Base-by-base conservation (phyloP, 2,113 vertebrate genomes). In the Sprattus sprattus region DNA sequence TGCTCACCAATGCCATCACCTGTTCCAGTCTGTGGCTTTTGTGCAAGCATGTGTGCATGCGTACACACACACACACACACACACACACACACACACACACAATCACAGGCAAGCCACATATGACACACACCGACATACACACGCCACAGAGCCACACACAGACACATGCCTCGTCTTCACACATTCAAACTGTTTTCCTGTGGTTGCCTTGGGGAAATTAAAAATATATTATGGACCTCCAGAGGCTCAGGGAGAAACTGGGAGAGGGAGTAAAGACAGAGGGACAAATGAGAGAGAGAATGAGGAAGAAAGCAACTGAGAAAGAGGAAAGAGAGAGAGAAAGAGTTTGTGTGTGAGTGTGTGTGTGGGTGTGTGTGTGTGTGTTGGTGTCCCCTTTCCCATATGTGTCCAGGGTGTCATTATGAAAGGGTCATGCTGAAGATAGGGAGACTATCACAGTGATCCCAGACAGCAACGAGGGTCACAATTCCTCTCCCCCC, bases 151-250 rank as follows among this genome's bases (percentile, higher is more conserved):
- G 52, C 7, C 57, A 83, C 32, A 85, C 50, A 67, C 80, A 45
- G 20, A 81, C 60, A 83, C 86, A 87, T 82, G 85, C 87, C 87
- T 91, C 91, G 90, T 81, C 84, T 89, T 91, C 91, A 90, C 83
- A 90, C 88, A 93, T 91, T 87, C 88, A 91, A 93, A 92, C 93
- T 95, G 94, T 95, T 95, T 95, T 95, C 94, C 94, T 94, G 94
- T 91, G 89, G 88, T 87, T 90, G 92, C 95, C 94, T 93, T 94
- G 90, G 95, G 95, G 95, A 95, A 95, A 95, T 95, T 95, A 95
- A 95, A 95, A 94, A 94, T 94, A 94, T 94, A 95, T 95, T 95
- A 95, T 94, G 93, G 93, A 94, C 93, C 95, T 94, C 95, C 88
- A 93, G 95, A 92, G 95, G 92, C 92, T 91, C 90, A 87, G 85